Base-by-base conservation (phyloP, 2,888 invertebrate genomes). In the Lapara coniferarum region DNA sequence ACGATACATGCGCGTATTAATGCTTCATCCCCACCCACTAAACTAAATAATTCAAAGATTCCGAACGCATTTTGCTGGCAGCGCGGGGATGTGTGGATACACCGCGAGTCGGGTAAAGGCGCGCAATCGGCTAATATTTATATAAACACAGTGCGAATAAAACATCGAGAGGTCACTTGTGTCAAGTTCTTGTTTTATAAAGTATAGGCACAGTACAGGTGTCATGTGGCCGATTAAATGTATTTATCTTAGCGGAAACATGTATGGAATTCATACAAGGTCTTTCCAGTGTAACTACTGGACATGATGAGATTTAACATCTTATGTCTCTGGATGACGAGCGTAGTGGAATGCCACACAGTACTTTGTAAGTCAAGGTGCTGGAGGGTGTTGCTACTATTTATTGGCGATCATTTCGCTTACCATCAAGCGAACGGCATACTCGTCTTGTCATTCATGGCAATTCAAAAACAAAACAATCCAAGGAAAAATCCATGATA, bases 11-110 rank as follows among this genome's bases (percentile, higher is more conserved):
- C 69, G 69, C 73, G 68, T 76, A 75, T 75, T 76, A 82, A 82
- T 79, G 78, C 78, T 78, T 75, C 78, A 78, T 76, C 72, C 70
- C 69, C 46, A 63, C 49, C 46, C 13, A 72, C 75, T 74, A 70
- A 70, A 77, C 76, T 83, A 71, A 83, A 84, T 84, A 77, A 84
- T 85, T 83, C 81, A 81, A 73, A 69, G 72, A 71, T 71, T 66
- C 75, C 72, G 70, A 67, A 68, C 68, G 63, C 49, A 19, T 49
- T 49, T 49, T 13, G 63, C 49, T 12, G 16, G 16, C 46, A 46
- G 46, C 19, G 59, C 44, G 44, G 46, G 37, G 16, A 59, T 59
- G 59, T 44, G 37, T 16, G 53, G 8, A 55, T 16, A 46, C 46
- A 46, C 16, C 10, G n/a, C 30, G 63, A 59, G 16, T 59, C 16